Base-by-base conservation (phyloP, 2,797 vertebrate species). In the Loris lydekkerianus region DNA sequence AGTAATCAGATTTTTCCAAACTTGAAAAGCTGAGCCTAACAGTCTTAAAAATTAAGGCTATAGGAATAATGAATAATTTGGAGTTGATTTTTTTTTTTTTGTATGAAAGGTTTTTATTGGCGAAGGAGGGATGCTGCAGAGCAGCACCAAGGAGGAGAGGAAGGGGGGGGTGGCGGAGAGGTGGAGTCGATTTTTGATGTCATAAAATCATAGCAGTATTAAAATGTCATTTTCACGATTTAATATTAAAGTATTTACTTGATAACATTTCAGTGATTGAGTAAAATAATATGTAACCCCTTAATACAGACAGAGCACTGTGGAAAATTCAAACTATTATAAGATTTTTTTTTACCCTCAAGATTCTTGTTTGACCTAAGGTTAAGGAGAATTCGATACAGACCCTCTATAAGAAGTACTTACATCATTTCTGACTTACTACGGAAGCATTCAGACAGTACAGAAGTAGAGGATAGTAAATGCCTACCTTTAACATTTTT, bases 311-410 rank as follows among this genome's bases (percentile, higher is more conserved):
- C 10, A 69, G 25, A 37, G 61, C n/a, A 72, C 11, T 84, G 21
- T 60, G 65, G 61, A 76, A 2, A 70, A 87, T 86, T 85, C 7
- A 61, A 23, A 73, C 92, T 91, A 61, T 77, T 80, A 0, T 37
- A 61, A 77, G 77, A 49, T 40, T 7, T 76, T 95, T 9, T 13
- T 80, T 4, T 81, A 11, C 20, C 25, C 20, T 87, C 43, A 90
- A 90, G 37, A 89, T 96, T 88, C 49, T 96, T 89, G 10, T 89
- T 70, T 86, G 27, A 94, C 31, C 31, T 82, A 83, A 86, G 40
- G 58, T 43, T 43, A 89, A 76, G 43, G 40, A 78, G 81, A 89
- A 83, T 95, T 92, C 60, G 63, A 3, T 86, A 43, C 21, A 78
- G 40, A 60, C 67, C n/a, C 11, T 81, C 4, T 77, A 1, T 77